These are phyloP conservation scores for Myathropa florea DNA, from an alignment of 2,888 invertebrate species.

Conservation along the genomic window DNA sequence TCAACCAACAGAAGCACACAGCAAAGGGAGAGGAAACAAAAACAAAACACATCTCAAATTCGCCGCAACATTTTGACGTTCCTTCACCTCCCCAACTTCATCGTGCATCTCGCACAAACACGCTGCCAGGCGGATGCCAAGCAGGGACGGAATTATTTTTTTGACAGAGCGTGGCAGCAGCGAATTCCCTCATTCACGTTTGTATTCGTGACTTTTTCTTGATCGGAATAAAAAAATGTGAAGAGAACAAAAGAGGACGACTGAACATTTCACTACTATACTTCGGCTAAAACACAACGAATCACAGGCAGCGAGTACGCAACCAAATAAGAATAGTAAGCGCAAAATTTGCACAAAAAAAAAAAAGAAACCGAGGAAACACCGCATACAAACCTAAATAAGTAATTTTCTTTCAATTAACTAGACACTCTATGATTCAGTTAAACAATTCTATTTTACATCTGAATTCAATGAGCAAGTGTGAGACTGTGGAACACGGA, in stretches of 20 bases:
- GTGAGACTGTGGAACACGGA: background rate
- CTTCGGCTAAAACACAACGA: constrained; percentile 53
- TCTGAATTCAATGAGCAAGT: background rate
- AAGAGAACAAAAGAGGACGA: constrained; percentile 13
- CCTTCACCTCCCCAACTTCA: background rate
- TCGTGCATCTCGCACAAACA: background rate
- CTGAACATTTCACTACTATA: constrained; percentile 21
- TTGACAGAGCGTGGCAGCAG: constrained; percentile 35
- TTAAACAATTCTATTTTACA: background rate
- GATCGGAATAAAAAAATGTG: background rate
- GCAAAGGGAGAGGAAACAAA: background rate
- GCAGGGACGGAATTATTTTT: background rate
- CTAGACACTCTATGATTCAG: background rate
- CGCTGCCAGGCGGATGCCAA: background rate
- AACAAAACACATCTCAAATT: constrained; percentile 14
- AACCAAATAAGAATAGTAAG: constrained; percentile 33
- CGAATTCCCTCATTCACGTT: constrained; percentile 25
- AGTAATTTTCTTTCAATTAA: background rate
- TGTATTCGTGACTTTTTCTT: constrained; percentile 25
- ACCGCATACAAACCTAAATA: background rate
- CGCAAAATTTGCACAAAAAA: constrained; percentile 20
- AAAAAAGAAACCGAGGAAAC: constrained; percentile 21
- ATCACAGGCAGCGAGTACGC: constrained; percentile 35
- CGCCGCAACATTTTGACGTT: constrained; percentile 31
- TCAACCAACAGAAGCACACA: background rate